These are phyloP conservation scores for Drosophila lacertosa DNA, from an alignment of 1,140 invertebrate species.

Conservation along the genomic window DNA sequence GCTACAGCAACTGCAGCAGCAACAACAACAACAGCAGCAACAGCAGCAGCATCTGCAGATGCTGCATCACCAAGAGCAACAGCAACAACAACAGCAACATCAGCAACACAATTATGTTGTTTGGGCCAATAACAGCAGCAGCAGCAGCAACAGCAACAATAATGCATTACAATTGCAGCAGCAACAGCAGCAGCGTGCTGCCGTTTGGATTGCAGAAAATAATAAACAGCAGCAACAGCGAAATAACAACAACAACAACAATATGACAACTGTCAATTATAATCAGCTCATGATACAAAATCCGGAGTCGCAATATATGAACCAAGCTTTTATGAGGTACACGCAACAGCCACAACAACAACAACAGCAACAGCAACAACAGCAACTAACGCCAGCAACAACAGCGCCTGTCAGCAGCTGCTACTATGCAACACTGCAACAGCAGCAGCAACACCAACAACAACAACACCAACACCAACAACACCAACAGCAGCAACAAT, in stretches of 20 bases:
- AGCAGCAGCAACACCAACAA: conserved; percentile 42
- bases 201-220: conserved; percentile 45
- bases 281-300: conserved; percentile 44
- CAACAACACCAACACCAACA: conserved; percentile 41
- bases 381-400: conserved; percentile 61
- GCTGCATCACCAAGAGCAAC: conserved; percentile 48
- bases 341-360: conserved; percentile 41
- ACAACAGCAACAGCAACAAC: conserved; percentile 54
- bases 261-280: conserved; percentile 43
- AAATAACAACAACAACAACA: conserved; percentile 40
- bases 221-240: conserved; percentile 65
- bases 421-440: conserved; percentile 47
- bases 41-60: conserved; percentile 48
- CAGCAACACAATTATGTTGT: conserved; percentile 58
- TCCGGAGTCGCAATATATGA: conserved; percentile 46
- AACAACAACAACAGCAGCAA: conserved; percentile 45
- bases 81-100: conserved; percentile 40
- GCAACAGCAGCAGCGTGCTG: conserved; percentile 47
- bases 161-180: conserved; percentile 49
- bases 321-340: conserved; percentile 13
- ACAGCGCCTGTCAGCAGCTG: conserved; percentile 47
- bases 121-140: conserved; percentile 47
- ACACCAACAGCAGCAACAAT: conserved; percentile 45
- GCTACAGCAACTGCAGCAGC: conserved; percentile 32
- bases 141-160: conserved; percentile 24